Base-by-base conservation (phyloP, 2,113 vertebrate genomes). In the Petrocephalus zakoni region DNA sequence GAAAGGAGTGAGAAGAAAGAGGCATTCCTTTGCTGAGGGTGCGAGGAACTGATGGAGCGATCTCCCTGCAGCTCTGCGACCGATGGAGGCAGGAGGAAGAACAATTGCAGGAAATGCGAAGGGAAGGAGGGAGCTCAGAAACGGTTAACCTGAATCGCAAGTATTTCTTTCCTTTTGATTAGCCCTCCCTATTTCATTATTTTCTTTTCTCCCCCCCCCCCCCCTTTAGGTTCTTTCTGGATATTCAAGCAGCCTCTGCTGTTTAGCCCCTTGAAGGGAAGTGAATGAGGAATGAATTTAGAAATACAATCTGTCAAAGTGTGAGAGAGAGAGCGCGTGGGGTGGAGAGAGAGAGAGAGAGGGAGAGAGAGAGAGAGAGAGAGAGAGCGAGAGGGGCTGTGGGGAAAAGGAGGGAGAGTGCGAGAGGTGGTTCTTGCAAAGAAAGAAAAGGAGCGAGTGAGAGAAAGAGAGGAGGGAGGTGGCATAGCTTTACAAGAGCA, bases 401-500 rank as follows among this genome's bases (percentile, higher is more conserved):
- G 85, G 89, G 56, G 53, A 34, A 88, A 87, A 89, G 61, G 56
- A 75, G 81, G 89, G 88, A 90, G 75, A 87, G 72, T 84, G 88
- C 86, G 75, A 89, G 68, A 87, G 78, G 61, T 78, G 86, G 55
- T 84, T 89, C 42, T 88, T 87, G 34, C 47, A 85, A 86, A 56
- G 51, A 22, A 87, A 91, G 81, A 88, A 22, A 78, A 89, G 90
- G 89, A 91, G 89, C 92, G 94, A 94, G 93, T 91, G 93, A 94
- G 92, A 89, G 94, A 93, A 64, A 49, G 19, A 47, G 64, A 46
- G 8, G 72, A 13, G n/a, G 86, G 47, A 46, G 47, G 85, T 34
- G 78, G 93, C 93, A 93, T 91, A 94, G 94, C 94, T 95, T 95
- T 95, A 95, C 94, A 95, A 96, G 96, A 95, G 94, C 91, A 94